Evolutionary conservation across 2,888 invertebrate genomes (phyloP), one percentile per base, ranked within the genome.

Genomic region (Antheraea yamamai): DNA sequence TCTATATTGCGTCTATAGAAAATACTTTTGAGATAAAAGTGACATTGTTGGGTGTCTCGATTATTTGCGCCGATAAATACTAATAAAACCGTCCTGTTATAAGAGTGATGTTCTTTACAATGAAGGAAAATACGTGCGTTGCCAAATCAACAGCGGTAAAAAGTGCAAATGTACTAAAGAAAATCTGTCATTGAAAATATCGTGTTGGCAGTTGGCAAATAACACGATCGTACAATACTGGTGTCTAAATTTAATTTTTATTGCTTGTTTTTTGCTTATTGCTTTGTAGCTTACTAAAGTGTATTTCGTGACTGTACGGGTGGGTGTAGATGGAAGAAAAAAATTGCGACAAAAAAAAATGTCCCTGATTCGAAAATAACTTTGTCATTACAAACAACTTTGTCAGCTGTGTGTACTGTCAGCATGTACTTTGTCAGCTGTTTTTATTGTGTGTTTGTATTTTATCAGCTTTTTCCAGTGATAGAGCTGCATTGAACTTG

Each of bases 161-260:
- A 66, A 26, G 64, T 30, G 26, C 18, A 66, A 16, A 30, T 30
- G 26, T 66, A 66, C 64, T 66, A 66, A 66, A 16, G 14, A 66
- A 66, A 66, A 66, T 66, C 64, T 66, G 64, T 66, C 30, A 66
- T 66, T 16, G 64, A 30, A 66, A 66, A 66, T 16, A 30, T 66
- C 26, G 64, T 30, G 64, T 66, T 66, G 64, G 64, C 64, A 66
- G 16, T 47, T 47, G 47, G 12, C 47, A 47, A 47, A 61, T 23
- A 61, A 61, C 61, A 61, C 23, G 18, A 20, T 61, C 12, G 47
- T 47, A 47, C 55, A 66, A 16, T 26, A 30, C 30, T 61, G 61
- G 23, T 61, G 23, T 61, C 61, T 61, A 61, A 61, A 66, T 30
- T 66, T 30, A 66, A 30, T 66, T 66, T 66, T 66, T 66, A 16